A percentile compares a stretch with the other conserved stretches of the same genome.
These are phyloP conservation scores for Scaptomyza montana DNA, from an alignment of 1,140 invertebrate species.

Conservation along the genomic window DNA sequence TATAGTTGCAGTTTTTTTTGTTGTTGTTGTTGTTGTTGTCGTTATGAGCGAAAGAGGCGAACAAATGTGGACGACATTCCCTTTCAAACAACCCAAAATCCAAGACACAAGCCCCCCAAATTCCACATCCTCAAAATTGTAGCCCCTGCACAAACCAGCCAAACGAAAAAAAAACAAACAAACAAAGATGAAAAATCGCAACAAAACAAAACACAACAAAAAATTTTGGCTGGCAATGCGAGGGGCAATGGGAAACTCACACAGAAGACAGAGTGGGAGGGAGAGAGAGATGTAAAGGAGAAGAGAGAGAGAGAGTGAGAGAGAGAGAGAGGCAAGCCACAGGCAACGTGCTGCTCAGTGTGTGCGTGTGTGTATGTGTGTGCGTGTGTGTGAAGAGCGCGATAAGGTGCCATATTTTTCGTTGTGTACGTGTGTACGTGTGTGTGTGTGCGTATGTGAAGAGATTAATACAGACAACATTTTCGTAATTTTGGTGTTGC, in stretches of 20 bases:
- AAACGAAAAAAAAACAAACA: slow-evolving; percentile 10
- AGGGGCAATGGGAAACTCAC: too few species aligned
- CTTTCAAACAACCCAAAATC: slow-evolving; percentile 13
- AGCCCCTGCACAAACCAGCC: slow-evolving; percentile 14
- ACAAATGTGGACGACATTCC: slow-evolving; percentile 10
- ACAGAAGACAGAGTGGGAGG: slow-evolving; percentile 1
- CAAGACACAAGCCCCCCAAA: neutral
- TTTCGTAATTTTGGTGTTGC: slow-evolving; percentile 15
- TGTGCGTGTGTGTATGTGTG: slow-evolving; percentile 10
- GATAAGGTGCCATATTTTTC: too few species aligned
- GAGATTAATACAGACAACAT: slow-evolving; percentile 21
- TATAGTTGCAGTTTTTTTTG: slow-evolving; percentile 9
- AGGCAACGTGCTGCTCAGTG: slow-evolving; percentile 60
- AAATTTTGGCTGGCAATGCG: neutral
- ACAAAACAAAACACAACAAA: neutral
- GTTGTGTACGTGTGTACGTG: slow-evolving; percentile 12
- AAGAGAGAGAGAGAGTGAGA: slow-evolving; percentile 25
- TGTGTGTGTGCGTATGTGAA: slow-evolving; percentile 23
- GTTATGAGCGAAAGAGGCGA: slow-evolving; percentile 36
- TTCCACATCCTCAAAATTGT: neutral
- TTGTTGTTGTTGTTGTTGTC: slow-evolving; percentile 16
- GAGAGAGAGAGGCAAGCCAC: slow-evolving; percentile 50
- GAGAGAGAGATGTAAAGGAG: slow-evolving; percentile 7
- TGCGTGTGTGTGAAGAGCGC: neutral
- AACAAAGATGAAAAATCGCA: neutral